Evolutionary conservation across 2,113 vertebrate genomes (phyloP).

Genomic region (Cheilinus undulatus): DNA sequence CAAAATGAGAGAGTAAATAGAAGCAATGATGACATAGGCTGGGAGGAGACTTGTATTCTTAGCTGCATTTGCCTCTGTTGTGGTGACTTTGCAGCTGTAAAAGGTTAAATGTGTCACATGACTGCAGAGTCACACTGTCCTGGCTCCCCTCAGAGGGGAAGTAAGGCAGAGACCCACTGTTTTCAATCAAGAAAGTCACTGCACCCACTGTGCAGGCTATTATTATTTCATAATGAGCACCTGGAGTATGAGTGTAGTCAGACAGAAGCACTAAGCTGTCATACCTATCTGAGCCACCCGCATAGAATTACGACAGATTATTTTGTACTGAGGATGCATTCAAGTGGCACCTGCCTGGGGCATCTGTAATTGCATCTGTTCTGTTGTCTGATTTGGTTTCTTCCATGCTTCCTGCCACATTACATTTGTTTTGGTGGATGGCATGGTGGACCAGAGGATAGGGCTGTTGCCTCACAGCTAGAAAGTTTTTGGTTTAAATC

Average conservation of each 20-base stretch:
- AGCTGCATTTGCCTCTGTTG: neutral
- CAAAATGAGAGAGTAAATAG: neutral
- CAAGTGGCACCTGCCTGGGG: neutral
- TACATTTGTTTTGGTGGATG: neutral
- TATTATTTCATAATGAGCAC: slow-evolving; percentile 58
- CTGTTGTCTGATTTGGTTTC: neutral
- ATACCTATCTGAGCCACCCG: slow-evolving; percentile 24
- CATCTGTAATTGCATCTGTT: neutral
- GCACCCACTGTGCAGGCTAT: slow-evolving; percentile 37
- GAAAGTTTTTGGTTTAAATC: too few species aligned
- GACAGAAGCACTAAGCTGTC: slow-evolving; percentile 23
- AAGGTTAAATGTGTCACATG: neutral
- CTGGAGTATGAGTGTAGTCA: slow-evolving; percentile 38
- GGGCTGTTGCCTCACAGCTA: too few species aligned
- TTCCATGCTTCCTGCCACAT: neutral
- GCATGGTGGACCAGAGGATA: too few species aligned
- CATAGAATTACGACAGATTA: slow-evolving; percentile 2
- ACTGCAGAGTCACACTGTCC: slow-evolving; percentile 25
- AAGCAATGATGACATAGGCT: neutral
- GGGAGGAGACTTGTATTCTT: neutral
- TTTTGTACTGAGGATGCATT: slow-evolving; percentile 8
- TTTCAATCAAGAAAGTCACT: slow-evolving; percentile 63
- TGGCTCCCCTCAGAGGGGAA: slow-evolving; percentile 25
- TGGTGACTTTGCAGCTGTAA: slow-evolving; percentile 44
- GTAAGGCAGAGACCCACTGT: slow-evolving; percentile 52